These are phyloP conservation scores for Pelobates fuscus DNA, from an alignment of 2,113 vertebrate genomes.

Conservation along the genomic window DNA sequence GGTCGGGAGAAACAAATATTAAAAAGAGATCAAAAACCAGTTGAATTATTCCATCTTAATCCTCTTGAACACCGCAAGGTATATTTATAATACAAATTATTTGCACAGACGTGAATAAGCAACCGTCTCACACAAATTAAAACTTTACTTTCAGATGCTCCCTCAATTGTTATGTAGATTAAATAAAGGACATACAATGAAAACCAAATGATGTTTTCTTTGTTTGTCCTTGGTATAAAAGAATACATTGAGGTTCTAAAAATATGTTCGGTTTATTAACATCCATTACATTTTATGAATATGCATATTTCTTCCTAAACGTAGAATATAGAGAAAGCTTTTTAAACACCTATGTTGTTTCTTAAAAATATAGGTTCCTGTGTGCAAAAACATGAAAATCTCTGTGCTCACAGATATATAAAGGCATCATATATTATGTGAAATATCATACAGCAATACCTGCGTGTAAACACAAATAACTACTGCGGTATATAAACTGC, in stretches of 20 bases:
- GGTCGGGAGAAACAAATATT: conserved; percentile 65
- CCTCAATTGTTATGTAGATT: conserved; percentile 70
- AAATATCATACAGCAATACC: conserved; percentile 61
- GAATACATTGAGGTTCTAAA: conserved; percentile 43
- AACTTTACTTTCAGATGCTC: conserved; percentile 72
- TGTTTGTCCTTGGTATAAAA: conserved; percentile 30
- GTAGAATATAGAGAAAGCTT: not conserved
- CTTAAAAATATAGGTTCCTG: too few species aligned
- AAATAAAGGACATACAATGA: conserved; percentile 19
- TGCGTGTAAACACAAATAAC: conserved; percentile 56
- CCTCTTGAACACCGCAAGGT: conserved; percentile 69
- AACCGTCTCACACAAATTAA: conserved; percentile 69
- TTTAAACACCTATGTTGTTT: not conserved
- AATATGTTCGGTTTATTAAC: conserved; percentile 48
- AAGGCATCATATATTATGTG: conserved; percentile 40
- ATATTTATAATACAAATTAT: conserved; percentile 66
- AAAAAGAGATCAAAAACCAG: conserved; percentile 67
- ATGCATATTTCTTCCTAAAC: conserved; percentile 23
- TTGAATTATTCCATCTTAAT: conserved; percentile 72
- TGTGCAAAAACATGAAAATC: not conserved
- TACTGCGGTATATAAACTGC: conserved; percentile 60
- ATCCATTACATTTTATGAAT: conserved; percentile 24
- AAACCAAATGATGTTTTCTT: conserved; percentile 32
- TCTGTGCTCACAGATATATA: not conserved
- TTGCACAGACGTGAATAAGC: conserved; percentile 67